Conservation (phyloP, 2,797 vertebrate genomes). For the Rhinoraja longicauda region DNA sequence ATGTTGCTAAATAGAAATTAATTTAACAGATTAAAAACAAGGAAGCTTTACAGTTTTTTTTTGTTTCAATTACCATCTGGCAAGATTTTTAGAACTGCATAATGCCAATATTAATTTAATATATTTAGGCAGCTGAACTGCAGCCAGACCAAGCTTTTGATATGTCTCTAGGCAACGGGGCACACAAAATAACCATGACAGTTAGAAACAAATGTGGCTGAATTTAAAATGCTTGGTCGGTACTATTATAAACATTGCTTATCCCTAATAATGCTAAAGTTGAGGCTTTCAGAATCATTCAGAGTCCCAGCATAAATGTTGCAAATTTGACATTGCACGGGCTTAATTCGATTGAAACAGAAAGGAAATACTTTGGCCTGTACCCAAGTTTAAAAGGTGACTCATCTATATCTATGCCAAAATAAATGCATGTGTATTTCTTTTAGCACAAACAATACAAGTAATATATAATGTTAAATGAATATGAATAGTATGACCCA, state of each 20-base stretch:
- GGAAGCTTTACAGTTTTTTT: neutral
- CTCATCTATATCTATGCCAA: neutral
- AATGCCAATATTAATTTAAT: slow-evolving; percentile 22
- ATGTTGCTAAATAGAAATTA: neutral
- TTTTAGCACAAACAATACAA: neutral
- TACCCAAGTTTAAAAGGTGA: neutral
- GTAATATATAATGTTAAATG: neutral
- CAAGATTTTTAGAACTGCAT: neutral
- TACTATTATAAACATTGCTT: neutral
- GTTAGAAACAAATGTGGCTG: neutral
- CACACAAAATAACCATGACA: neutral
- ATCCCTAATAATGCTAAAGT: neutral
- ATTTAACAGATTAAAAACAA: neutral
- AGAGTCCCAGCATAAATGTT: neutral
- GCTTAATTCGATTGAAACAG: slow-evolving; percentile 15
- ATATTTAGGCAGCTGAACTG: neutral
- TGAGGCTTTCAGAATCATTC: neutral
- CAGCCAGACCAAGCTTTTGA: neutral
- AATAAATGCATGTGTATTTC: neutral
- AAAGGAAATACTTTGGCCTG: neutral
- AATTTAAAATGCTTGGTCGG: neutral
- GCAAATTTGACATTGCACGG: neutral
- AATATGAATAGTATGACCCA: neutral
- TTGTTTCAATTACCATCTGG: neutral
- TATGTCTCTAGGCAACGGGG: slow-evolving; percentile 9